Evolutionary conservation across 2,888 invertebrate species (phyloP), one percentile per base, ranked within the genome.

Genomic region (Timema cristinae): DNA sequence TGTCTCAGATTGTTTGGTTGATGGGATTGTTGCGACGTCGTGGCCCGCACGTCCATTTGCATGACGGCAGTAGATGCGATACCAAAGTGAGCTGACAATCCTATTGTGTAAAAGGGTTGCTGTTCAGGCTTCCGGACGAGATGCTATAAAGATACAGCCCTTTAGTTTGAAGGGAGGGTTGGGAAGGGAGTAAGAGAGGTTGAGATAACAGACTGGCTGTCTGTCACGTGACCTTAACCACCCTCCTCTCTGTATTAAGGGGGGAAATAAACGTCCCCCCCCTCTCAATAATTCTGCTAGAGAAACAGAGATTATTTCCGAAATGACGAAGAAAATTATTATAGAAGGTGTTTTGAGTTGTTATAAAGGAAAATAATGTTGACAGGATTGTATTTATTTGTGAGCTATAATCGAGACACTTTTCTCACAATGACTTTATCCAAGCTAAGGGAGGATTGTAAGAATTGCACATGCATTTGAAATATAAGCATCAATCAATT

Each of bases 141-240:
- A 68, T 68, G 52, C 32, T 48, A 59, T 16, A 59, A 50, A 70
- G 72, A 73, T 61, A 73, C 56, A 67, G 70, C n/a, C 54, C 16
- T 13, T 32, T 32, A 32, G 32, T 32, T 32, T 32, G 32, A 32
- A 32, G 32, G 32, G 32, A 32, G 32, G 32, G 11, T 16, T 7
- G 66, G 50, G 69, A 16, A 50, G 11, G 32, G 72, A 48, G 70
- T 48, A 11, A 70, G 16, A 56, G 51, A 49, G 56, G 69, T 51
- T 51, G 67, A 71, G 71, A 71, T 67, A 71, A 71, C 66, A 16
- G 59, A 7, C 66, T 32, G 32, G 70, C 16, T 32, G 63, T 13
- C 50, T 69, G 69, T 59, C 67, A 67, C 71, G 66, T 52, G 71
- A 50, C 54, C 48, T 50, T 16, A 13, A 32, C 67, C 51, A 32